A percentile compares a stretch with the other conserved stretches of the same genome.
These are phyloP conservation scores for Phylloscopus whistleri DNA, from an alignment of 2,113 vertebrate genomes.

Conservation along the genomic window DNA sequence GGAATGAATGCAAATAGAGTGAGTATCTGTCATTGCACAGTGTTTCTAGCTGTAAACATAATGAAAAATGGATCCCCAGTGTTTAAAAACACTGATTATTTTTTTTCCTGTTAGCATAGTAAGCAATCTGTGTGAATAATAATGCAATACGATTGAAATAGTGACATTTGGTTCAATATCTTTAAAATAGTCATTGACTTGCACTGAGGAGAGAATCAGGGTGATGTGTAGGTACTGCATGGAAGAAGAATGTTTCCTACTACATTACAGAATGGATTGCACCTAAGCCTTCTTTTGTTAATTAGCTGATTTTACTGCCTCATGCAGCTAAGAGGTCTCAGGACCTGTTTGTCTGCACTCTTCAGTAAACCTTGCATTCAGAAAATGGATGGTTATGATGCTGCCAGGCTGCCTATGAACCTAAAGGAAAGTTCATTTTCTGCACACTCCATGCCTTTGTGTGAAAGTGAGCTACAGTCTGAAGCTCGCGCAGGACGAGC, in stretches of 20 bases:
- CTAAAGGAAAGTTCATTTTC: neutral
- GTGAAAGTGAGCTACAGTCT: neutral
- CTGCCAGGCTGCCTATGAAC: neutral
- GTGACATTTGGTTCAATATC: neutral
- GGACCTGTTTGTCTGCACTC: neutral
- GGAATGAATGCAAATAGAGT: neutral
- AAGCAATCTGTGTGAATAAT: neutral
- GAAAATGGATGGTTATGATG: neutral
- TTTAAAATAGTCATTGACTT: neutral
- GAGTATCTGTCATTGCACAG: neutral
- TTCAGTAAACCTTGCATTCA: neutral
- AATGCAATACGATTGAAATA: neutral
- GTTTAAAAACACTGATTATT: neutral
- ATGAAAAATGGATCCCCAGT: neutral
- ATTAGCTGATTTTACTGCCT: neutral
- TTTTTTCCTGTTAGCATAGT: neutral
- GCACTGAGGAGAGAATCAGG: neutral
- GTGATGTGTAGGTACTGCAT: neutral
- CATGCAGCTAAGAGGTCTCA: neutral
- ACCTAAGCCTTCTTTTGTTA: neutral
- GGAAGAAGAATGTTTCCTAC: neutral
- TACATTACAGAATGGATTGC: neutral
- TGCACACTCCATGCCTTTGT: neutral
- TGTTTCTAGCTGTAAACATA: neutral
- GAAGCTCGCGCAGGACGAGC: neutral